Evolutionary conservation across 2,113 vertebrate genomes (phyloP).

Genomic region (Labeo catla): DNA sequence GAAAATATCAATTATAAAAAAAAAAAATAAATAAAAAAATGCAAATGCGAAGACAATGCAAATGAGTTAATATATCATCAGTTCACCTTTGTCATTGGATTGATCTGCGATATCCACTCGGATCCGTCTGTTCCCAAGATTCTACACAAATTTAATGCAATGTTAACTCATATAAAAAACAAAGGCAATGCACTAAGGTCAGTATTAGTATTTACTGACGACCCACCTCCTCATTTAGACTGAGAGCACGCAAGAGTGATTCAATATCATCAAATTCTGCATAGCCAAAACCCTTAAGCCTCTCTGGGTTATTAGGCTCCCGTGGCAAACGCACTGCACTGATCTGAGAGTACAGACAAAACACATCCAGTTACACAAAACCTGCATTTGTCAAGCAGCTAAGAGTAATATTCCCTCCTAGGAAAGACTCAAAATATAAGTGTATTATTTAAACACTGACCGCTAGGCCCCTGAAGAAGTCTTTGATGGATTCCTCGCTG

Average conservation of each 20-base stretch:
- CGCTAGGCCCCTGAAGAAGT: slow-evolving; percentile 92
- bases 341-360: slow-evolving; percentile 75
- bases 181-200: not conserved
- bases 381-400: not conserved
- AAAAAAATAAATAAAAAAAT: not conserved
- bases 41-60: not conserved
- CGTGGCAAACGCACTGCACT: slow-evolving; percentile 93
- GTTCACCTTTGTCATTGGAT: slow-evolving; percentile 95
- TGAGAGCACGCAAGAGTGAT: slow-evolving; percentile 89
- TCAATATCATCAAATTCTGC: slow-evolving; percentile 96
- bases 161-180: not conserved
- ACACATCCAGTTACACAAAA: slow-evolving; percentile 5
- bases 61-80: not conserved
- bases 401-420: not conserved
- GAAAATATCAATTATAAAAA: not conserved
- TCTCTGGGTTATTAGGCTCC: slow-evolving; percentile 92
- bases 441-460: slow-evolving; percentile 74
- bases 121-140: slow-evolving; percentile 94
- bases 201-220: not conserved
- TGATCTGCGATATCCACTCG: slow-evolving; percentile 97
- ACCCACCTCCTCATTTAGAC: slow-evolving; percentile 92
- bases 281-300: slow-evolving; percentile 97
- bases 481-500: slow-evolving; percentile 92
- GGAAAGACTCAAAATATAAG: not conserved
- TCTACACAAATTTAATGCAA: slow-evolving; percentile 71